Evolutionary conservation across 2,888 invertebrate species (phyloP).

Genomic region (Pyrgus malvae): DNA sequence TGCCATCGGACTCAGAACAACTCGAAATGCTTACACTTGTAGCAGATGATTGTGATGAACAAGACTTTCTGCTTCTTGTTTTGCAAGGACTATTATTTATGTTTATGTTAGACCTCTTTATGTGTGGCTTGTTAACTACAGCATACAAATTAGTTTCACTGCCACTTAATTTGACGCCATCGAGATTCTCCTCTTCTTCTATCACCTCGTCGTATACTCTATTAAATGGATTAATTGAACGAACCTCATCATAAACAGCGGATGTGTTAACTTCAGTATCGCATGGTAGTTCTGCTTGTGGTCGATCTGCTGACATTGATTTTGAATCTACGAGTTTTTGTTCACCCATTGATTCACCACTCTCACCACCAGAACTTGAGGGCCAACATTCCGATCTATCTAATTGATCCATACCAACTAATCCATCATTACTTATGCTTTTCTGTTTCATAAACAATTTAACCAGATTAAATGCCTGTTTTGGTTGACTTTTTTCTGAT

Average conservation of each 20-base stretch:
- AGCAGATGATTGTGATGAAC: slow-evolving; percentile 74
- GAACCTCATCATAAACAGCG: slow-evolving; percentile 68
- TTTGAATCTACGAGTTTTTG: slow-evolving; percentile 56
- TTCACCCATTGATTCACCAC: slow-evolving; percentile 81
- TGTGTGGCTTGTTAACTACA: slow-evolving; percentile 70
- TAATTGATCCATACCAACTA: slow-evolving; percentile 88
- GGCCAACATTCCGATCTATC: slow-evolving; percentile 89
- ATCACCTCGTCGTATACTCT: slow-evolving; percentile 74
- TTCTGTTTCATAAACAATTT: slow-evolving; percentile 95
- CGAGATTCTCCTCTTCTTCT: slow-evolving; percentile 69
- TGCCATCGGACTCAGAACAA: slow-evolving; percentile 79
- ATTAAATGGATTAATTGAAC: slow-evolving; percentile 53
- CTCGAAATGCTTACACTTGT: slow-evolving; percentile 80
- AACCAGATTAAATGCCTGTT: slow-evolving; percentile 90
- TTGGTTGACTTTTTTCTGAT: slow-evolving; percentile 79
- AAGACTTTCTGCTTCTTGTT: slow-evolving; percentile 65
- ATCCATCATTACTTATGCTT: slow-evolving; percentile 90
- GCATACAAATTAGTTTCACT: slow-evolving; percentile 73
- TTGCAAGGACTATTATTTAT: slow-evolving; percentile 75
- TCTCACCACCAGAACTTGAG: slow-evolving; percentile 83
- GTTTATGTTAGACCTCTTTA: slow-evolving; percentile 76
- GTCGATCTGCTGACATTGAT: slow-evolving; percentile 51
- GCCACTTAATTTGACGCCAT: slow-evolving; percentile 67
- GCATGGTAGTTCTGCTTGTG: slow-evolving; percentile 80
- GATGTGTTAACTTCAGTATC: slow-evolving; percentile 70